Conservation (phyloP, 1,140 invertebrate species). For the Scylla paramamosain region DNA sequence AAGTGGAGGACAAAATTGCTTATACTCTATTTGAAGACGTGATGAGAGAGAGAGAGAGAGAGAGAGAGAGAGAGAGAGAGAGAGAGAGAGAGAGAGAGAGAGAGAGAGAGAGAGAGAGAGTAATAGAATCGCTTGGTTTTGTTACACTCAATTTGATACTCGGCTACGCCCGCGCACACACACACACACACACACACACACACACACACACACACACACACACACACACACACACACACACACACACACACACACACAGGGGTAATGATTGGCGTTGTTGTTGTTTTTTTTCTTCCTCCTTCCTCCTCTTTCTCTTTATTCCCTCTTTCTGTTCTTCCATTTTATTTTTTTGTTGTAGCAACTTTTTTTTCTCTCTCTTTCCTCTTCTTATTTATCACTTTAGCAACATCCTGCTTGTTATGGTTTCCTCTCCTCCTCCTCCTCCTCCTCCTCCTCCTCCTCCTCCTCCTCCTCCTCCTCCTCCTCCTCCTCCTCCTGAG, state of each 20-base stretch:
- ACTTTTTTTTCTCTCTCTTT: neutral
- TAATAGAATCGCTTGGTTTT: no score
- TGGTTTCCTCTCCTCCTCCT: neutral
- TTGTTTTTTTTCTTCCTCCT: neutral
- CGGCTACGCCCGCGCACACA: neutral
- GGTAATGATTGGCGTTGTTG: no score
- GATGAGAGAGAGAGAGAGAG: no score
- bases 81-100: no score
- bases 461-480: neutral
- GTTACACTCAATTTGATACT: neutral
- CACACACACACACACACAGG: no score
- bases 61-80: no score
- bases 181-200: conserved; percentile 4
- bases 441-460: neutral
- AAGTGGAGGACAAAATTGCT: no score
- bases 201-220: no score
- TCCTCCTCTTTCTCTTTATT: neutral
- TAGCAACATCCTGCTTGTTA: no score
- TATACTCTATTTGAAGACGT: no score
- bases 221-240: no score
- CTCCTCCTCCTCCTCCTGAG: neutral
- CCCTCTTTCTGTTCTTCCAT: neutral
- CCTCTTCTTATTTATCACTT: neutral
- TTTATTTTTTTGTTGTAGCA: neutral
- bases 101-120: no score